These are phyloP conservation scores for Pammene aurita DNA, from an alignment of 2,888 invertebrate species.

Conservation along the genomic window DNA sequence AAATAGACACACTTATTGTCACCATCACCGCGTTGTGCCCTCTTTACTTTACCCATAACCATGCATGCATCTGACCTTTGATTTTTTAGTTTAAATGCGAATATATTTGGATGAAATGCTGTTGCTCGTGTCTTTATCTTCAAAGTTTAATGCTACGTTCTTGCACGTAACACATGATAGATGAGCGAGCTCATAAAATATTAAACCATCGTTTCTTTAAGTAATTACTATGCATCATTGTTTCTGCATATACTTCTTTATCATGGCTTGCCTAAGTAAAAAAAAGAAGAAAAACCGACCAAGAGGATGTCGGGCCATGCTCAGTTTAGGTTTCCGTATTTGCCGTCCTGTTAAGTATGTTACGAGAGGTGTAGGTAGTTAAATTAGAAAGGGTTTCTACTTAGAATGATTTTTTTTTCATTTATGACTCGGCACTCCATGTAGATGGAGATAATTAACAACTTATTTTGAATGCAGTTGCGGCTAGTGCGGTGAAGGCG, in stretches of 20 bases:
- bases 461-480: slow-evolving; percentile 55
- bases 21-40: slow-evolving; percentile 36
- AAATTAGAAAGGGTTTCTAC: no score
- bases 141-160: neutral
- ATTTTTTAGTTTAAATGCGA: neutral
- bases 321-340: no score
- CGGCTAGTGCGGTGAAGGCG: slow-evolving; percentile 74
- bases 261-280: no score
- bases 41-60: slow-evolving; percentile 27
- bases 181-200: no score
- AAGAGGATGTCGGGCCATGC: neutral
- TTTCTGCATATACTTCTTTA: no score
- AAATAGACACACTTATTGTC: slow-evolving; percentile 50
- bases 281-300: no score
- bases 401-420: no score
- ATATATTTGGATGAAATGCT: neutral
- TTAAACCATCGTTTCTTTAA: no score
- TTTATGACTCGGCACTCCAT: no score
- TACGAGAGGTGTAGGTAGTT: no score
- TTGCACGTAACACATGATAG: neutral
- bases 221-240: no score
- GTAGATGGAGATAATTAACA: neutral
- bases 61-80: slow-evolving; percentile 27
- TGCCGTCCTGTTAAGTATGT: no score
- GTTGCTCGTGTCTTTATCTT: neutral